These are phyloP conservation scores for Drosophila falleni DNA, from an alignment of 2,888 invertebrate species.

Conservation along the genomic window DNA sequence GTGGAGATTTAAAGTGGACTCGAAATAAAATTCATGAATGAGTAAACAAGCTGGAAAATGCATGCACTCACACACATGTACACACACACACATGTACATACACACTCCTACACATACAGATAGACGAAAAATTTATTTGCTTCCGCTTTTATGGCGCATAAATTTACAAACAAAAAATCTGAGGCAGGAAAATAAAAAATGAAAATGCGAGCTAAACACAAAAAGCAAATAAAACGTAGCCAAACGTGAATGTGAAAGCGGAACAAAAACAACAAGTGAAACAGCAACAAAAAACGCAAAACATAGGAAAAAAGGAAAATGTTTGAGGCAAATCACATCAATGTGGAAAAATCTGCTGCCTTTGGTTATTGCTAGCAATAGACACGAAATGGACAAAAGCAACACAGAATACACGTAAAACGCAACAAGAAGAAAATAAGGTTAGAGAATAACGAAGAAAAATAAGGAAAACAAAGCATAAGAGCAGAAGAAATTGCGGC, in stretches of 20 bases:
- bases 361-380: constrained; percentile 58
- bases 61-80: background rate
- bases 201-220: constrained; percentile 55
- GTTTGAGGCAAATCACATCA: constrained; percentile 71
- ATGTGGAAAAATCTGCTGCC: constrained; percentile 74
- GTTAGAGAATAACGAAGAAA: constrained; percentile 5
- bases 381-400: constrained; percentile 33
- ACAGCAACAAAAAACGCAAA: background rate
- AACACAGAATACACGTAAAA: constrained; percentile 16
- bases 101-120: constrained; percentile 1
- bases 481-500: constrained; percentile 51
- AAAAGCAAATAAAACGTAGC: constrained; percentile 61
- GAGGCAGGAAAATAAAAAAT: constrained; percentile 62
- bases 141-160: constrained; percentile 72
- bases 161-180: constrained; percentile 68
- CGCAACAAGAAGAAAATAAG: constrained; percentile 3
- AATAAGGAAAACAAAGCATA: constrained; percentile 29
- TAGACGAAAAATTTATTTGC: constrained; percentile 48
- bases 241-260: constrained; percentile 55
- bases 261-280: constrained; percentile 17
- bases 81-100: constrained; percentile 4
- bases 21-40: constrained; percentile 66
- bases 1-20: constrained; percentile 28
- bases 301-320: constrained; percentile 20
- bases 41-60: constrained; percentile 54